A percentile compares a stretch with the other conserved stretches of the same genome.
Conservation (phyloP, 2,797 vertebrate genomes). For the Mionectes olivaceus region DNA sequence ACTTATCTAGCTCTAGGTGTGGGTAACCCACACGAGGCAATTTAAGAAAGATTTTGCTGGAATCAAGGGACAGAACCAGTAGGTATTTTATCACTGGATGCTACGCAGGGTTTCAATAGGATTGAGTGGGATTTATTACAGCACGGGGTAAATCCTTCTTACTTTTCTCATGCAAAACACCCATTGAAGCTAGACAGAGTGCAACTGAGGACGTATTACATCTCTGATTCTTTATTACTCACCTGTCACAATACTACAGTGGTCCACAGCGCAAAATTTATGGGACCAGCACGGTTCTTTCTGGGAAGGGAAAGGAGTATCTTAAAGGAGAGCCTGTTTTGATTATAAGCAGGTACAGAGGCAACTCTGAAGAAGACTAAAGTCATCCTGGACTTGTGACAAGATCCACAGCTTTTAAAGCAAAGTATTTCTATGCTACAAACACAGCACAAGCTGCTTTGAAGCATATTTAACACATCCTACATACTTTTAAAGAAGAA, state of each 20-base stretch:
- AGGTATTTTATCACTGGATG: neutral
- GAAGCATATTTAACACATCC: slow-evolving; percentile 53
- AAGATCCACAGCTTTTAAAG: slow-evolving; percentile 34
- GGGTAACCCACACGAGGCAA: neutral
- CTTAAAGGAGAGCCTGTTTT: neutral
- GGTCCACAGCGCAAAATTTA: neutral
- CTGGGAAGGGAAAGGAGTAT: neutral
- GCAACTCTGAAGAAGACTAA: neutral
- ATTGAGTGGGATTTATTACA: slow-evolving; percentile 53
- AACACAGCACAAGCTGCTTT: slow-evolving; percentile 26
- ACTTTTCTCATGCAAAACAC: slow-evolving; percentile 46
- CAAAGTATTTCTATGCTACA: slow-evolving; percentile 3
- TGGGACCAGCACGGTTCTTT: neutral
- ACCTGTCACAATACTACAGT: neutral
- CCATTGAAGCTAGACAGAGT: slow-evolving; percentile 12
- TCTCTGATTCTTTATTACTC: neutral
- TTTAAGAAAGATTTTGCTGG: neutral
- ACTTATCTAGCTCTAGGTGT: neutral
- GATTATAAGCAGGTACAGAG: neutral
- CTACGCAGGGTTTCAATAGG: neutral
- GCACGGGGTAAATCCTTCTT: slow-evolving; percentile 33
- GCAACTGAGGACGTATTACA: neutral
- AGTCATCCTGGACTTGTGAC: slow-evolving; percentile 25
- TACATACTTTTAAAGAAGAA: slow-evolving; percentile 37
- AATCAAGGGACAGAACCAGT: neutral